Base-by-base conservation (phyloP, 2,113 vertebrate species). In the Parotia lawesii region DNA sequence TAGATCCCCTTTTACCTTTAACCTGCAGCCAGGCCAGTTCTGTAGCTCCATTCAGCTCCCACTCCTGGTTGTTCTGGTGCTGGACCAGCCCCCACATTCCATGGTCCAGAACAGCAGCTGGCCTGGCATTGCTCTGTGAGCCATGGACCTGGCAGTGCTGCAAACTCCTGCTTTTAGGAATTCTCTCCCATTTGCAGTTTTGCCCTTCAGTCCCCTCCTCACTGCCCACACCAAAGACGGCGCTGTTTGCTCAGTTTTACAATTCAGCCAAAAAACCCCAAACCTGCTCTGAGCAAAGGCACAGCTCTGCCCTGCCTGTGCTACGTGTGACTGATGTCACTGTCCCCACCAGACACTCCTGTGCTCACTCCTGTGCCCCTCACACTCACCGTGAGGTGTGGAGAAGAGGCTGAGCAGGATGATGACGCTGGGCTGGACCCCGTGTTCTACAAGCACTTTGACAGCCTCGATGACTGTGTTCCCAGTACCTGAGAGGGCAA, bases 401-500 rank as follows among this genome's bases (percentile, higher is more conserved):
- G 89, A 91, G 81, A 99, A 99, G 51, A 99, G 98, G 96, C 99
- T 99, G 82, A 99, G 98, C 48, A 99, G 98, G 94, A 99, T 99
- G 61, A 99, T 99, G 94, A 99, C 94, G 0, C 96, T 98, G 53
- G 99, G 98, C 88, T 99, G 98, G 37, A 99, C 98, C 24, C 99
- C 98, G 3, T 99, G 99, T 95, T 99, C 99, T 79, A 98, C 98
- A 12, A 99, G 98, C 79, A 99, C 99, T 66, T 97, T 99, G 85
- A 99, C 99, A 35, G 99, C 99, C 97, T 99, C 99, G 2, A 99
- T 99, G 82, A 99, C 99, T 1, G 99, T 99, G 93, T 99, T 99
- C 48, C 99, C 99, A 71, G 98, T 99, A 87, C 99, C 99, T 99
- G 81, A 15, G 74, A 28, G 29, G 40, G 31, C 23, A 51, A 10